Percentiles rank a stretch among this genome's conserved stretches.
Evolutionary conservation across 1,140 invertebrate species (phyloP).

Genomic region (Meloidogyne floridensis): DNA sequence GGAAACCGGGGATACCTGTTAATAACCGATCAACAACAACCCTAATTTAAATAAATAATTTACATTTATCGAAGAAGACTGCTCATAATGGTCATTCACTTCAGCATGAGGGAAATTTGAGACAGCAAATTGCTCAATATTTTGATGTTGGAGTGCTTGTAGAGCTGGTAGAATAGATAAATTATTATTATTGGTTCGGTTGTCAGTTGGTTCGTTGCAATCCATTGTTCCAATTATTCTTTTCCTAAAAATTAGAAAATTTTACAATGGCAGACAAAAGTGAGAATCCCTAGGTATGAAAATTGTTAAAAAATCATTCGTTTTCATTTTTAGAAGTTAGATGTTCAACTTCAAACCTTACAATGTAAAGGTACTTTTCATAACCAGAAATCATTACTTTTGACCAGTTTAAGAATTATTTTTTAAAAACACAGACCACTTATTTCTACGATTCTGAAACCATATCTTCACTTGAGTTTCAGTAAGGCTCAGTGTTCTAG

Average conservation of each 20-base stretch:
- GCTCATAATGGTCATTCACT: neutral
- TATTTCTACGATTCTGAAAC: slow-evolving; percentile 91
- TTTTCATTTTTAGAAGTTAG: too few relatives aligned
- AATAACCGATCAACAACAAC: too few relatives aligned
- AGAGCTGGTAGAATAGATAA: neutral
- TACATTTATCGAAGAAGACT: neutral
- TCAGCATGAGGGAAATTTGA: neutral
- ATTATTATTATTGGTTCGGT: neutral
- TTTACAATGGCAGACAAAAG: neutral
- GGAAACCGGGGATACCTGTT: too few relatives aligned
- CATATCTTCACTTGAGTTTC: slow-evolving; percentile 76
- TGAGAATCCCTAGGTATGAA: too few relatives aligned
- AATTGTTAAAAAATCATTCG: too few relatives aligned
- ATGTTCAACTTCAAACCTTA: too few relatives aligned
- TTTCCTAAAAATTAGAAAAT: neutral
- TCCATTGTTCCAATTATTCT: neutral
- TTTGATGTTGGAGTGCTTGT: neutral
- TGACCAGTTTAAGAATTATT: neutral
- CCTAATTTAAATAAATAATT: too few relatives aligned
- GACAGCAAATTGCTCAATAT: neutral
- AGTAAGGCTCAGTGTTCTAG: slow-evolving; percentile 11
- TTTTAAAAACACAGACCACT: slow-evolving; percentile 66
- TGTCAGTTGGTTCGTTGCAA: neutral
- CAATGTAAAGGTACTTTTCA: too few relatives aligned
- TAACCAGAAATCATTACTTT: too few relatives aligned